Evolutionary conservation across 2,888 invertebrate species (phyloP).

Genomic region (Caenorhabditis becei): DNA sequence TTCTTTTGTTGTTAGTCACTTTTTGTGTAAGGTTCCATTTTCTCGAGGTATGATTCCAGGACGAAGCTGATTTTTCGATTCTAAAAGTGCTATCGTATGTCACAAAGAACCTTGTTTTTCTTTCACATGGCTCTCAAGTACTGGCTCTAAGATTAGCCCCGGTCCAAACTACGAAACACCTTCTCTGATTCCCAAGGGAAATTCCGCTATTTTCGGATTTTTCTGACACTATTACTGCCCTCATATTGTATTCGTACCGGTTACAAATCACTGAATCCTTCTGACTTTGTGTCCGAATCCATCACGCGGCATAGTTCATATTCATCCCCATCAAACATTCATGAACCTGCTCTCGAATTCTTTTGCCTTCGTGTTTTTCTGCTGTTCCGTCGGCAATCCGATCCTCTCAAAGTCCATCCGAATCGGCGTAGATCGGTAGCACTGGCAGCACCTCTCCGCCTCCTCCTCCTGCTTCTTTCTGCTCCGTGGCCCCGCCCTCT

Average conservation of each 20-base stretch:
- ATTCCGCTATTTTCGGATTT: too few species aligned
- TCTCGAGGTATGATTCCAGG: neutral
- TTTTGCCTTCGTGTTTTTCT: neutral
- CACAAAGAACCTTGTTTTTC: too few species aligned
- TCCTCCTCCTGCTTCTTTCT: constrained; percentile 9
- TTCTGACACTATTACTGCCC: too few species aligned
- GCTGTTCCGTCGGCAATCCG: constrained; percentile 18
- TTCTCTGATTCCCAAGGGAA: too few species aligned
- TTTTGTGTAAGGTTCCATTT: constrained; percentile 10
- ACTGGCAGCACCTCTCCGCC: constrained; percentile 10
- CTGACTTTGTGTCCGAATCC: neutral
- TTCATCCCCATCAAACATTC: neutral
- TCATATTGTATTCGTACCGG: neutral
- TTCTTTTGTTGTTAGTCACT: constrained; percentile 40
- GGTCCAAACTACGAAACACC: too few species aligned
- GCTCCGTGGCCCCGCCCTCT: constrained; percentile 27
- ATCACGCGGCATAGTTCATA: neutral
- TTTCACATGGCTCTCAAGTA: too few species aligned
- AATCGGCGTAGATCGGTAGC: neutral
- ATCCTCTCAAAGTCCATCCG: constrained; percentile 38
- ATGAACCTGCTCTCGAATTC: neutral
- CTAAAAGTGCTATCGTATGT: too few species aligned
- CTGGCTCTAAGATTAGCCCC: too few species aligned
- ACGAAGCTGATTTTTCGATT: neutral
- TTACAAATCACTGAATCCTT: neutral